phyloP scores from a whole-genome alignment of 1,140 invertebrate species.

The Notospermus geniculatus region DNA sequence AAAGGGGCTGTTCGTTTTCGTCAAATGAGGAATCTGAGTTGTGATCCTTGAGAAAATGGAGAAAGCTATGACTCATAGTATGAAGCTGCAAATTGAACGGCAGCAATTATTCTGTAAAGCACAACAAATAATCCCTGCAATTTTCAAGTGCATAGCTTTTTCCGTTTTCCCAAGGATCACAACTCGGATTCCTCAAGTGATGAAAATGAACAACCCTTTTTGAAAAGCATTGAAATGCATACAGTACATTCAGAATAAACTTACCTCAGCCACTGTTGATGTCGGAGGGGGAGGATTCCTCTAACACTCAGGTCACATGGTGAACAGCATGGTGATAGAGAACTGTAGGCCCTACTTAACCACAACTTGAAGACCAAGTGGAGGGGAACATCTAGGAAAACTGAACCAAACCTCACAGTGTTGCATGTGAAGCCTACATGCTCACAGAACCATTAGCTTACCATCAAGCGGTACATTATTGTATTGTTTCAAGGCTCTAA shows the following conservation, averaged over 20 bases:
- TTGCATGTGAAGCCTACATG: background rate
- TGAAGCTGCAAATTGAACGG: too few relatives aligned
- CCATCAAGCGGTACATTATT: slow-evolving; percentile 96
- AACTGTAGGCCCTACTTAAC: background rate
- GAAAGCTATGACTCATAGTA: too few relatives aligned
- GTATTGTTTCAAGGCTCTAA: slow-evolving; percentile 96
- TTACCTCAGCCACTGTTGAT: background rate
- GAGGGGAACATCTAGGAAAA: background rate
- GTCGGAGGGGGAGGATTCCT: too few relatives aligned
- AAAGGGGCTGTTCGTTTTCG: too few relatives aligned
- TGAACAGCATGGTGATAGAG: background rate
- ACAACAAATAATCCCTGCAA: too few relatives aligned
- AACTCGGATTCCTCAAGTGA: background rate
- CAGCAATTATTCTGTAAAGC: too few relatives aligned
- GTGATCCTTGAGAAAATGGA: too few relatives aligned
- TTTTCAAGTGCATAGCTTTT: too few relatives aligned
- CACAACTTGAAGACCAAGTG: background rate
- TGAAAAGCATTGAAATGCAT: background rate
- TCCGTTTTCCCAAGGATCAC: too few relatives aligned
- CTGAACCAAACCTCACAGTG: background rate
- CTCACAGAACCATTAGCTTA: slow-evolving; percentile 44
- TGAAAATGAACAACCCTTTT: background rate
- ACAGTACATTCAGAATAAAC: background rate
- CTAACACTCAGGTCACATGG: slow-evolving; percentile 1
- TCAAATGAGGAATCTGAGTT: too few relatives aligned